Conservation (phyloP, 2,888 invertebrate genomes). For the Xestia sexstrigata region DNA sequence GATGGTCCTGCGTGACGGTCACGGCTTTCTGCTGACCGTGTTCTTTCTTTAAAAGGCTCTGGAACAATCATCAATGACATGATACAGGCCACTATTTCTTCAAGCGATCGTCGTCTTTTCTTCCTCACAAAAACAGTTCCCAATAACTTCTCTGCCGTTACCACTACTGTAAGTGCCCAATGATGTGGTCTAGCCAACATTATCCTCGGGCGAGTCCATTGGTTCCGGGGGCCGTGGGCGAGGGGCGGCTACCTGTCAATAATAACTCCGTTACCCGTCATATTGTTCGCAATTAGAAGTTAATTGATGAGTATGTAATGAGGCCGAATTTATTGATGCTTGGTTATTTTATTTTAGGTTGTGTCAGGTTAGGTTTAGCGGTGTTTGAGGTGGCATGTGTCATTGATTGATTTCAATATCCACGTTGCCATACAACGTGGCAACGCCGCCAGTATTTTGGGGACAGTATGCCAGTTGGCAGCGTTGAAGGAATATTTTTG, state of each 20-base stretch:
- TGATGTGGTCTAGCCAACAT: slow-evolving; percentile 45
- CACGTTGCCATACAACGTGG: not conserved
- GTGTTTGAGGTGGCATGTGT: not conserved
- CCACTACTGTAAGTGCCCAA: slow-evolving; percentile 43
- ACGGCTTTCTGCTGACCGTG: not conserved
- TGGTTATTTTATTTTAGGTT: slow-evolving; percentile 11
- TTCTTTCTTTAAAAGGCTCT: not conserved
- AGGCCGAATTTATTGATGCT: slow-evolving; percentile 20
- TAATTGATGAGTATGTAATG: slow-evolving; percentile 59
- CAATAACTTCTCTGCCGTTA: slow-evolving; percentile 41
- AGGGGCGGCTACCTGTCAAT: slow-evolving; percentile 64
- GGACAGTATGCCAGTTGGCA: not conserved
- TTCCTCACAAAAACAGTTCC: not conserved
- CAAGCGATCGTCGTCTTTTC: not conserved
- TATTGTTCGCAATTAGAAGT: slow-evolving; percentile 56
- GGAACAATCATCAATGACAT: not conserved
- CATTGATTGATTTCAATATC: slow-evolving; percentile 2
- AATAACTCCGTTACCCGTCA: slow-evolving; percentile 63
- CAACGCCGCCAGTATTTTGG: not conserved
- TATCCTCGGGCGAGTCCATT: slow-evolving; percentile 57
- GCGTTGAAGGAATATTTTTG: not conserved
- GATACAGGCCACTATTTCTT: no score
- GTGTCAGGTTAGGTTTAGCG: not conserved
- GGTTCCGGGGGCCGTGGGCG: slow-evolving; percentile 63
- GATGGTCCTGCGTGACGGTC: not conserved